Evolutionary conservation across 1,140 invertebrate genomes (phyloP).

Genomic region (Sweltsa coloradensis): DNA sequence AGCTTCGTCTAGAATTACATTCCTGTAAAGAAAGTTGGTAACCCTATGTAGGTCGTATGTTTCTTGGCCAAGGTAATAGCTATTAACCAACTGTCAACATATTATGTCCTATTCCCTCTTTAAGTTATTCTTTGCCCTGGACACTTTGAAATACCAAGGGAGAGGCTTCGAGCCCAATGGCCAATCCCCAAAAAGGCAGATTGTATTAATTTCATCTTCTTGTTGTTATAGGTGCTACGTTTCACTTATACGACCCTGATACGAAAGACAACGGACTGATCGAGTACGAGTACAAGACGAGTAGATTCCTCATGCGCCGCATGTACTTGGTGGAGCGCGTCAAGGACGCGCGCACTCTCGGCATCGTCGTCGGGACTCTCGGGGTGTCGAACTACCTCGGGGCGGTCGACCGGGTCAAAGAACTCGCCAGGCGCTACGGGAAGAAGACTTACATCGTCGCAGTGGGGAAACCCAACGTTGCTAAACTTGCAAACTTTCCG

Average conservation of each 20-base stretch:
- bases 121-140: no score
- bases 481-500: constrained; percentile 87
- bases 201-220: not conserved
- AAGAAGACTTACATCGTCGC: constrained; percentile 86
- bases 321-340: constrained; percentile 76
- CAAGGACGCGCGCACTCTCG: constrained; percentile 75
- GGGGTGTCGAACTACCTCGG: constrained; percentile 67
- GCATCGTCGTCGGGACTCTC: constrained; percentile 79
- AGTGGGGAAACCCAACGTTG: constrained; percentile 82
- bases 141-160: no score
- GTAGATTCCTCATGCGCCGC: constrained; percentile 52
- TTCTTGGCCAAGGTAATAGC: no score
- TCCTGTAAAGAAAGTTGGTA: no score
- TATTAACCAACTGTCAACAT: no score
- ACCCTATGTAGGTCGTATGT: no score
- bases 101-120: no score
- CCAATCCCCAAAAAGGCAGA: not conserved
- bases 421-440: constrained; percentile 52
- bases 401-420: constrained; percentile 62
- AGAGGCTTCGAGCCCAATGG: no score
- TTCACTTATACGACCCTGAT: constrained; percentile 4
- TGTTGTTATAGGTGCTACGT: not conserved
- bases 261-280: not conserved
- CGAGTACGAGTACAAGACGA: constrained; percentile 12
- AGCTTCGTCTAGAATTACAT: no score